Percentiles rank a stretch among this genome's conserved stretches.
These are phyloP conservation scores for Siderastrea siderea DNA, from an alignment of 92 coral and sea anemone genomes.

Conservation along the genomic window DNA sequence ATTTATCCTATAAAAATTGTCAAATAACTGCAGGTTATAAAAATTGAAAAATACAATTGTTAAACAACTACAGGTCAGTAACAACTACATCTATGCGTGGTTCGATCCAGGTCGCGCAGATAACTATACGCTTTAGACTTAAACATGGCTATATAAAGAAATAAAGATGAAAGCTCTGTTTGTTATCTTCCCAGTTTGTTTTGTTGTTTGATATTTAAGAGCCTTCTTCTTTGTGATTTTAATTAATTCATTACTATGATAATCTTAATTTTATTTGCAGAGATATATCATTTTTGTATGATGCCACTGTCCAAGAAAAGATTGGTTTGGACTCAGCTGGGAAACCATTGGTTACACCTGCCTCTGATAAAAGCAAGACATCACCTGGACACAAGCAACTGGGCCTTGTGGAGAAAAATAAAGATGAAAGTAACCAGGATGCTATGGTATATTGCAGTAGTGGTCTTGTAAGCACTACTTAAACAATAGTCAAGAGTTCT, in stretches of 20 bases:
- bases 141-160: too few relatives aligned
- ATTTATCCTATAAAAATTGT: too few relatives aligned
- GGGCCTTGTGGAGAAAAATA: slow-evolving; percentile 19
- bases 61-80: too few relatives aligned
- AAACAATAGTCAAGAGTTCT: neutral
- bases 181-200: too few relatives aligned
- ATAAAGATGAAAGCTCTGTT: too few relatives aligned
- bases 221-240: neutral
- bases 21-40: too few relatives aligned
- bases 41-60: too few relatives aligned
- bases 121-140: too few relatives aligned
- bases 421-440: slow-evolving; percentile 14
- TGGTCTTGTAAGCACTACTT: neutral
- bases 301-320: slow-evolving; percentile 71
- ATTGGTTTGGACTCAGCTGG: slow-evolving; percentile 46
- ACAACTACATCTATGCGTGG: too few relatives aligned
- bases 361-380: slow-evolving; percentile 40
- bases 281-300: slow-evolving; percentile 97
- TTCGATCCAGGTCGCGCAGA: too few relatives aligned
- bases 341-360: slow-evolving; percentile 20
- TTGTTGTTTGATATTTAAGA: neutral
- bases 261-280: slow-evolving; percentile 50
- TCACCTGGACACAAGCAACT: slow-evolving; percentile 50
- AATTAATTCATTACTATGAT: neutral
- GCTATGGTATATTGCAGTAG: slow-evolving; percentile 2